phyloP scores from a whole-genome alignment of 2,113 vertebrate species.

The Corvus cornix region DNA sequence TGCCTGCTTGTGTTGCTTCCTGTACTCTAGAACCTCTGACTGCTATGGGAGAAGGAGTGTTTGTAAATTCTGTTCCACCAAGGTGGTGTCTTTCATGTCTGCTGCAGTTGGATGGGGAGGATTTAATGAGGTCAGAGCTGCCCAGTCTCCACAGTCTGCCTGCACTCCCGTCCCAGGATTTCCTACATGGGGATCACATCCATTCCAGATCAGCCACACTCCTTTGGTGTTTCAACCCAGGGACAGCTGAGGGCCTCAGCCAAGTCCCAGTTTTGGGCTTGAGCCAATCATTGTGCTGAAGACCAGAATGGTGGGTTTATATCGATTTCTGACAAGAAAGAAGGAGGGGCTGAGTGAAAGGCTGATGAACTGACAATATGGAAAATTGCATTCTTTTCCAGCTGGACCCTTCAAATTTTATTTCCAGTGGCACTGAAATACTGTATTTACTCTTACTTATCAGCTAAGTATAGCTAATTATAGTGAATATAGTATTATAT shows the following conservation, averaged over 20 bases:
- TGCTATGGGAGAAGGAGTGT: background rate
- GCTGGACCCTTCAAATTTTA: background rate
- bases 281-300: background rate
- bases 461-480: background rate
- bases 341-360: background rate
- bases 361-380: background rate
- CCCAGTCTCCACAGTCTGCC: rapidly evolving
- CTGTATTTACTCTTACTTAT: background rate
- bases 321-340: background rate
- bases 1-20: background rate
- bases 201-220: background rate
- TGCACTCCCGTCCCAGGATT: background rate
- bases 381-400: background rate
- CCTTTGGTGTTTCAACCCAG: background rate
- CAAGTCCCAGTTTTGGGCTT: background rate
- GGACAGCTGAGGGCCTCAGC: background rate
- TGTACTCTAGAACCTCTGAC: rapidly evolving
- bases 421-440: background rate
- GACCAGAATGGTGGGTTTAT: background rate
- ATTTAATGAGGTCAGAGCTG: rapidly evolving
- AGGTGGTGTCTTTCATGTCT: background rate
- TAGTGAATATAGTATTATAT: background rate
- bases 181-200: rapidly evolving
- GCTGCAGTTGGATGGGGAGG: background rate
- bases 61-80: background rate